phyloP scores from a whole-genome alignment of 2,888 invertebrate genomes.

The Mimumesa dahlbomi region DNA sequence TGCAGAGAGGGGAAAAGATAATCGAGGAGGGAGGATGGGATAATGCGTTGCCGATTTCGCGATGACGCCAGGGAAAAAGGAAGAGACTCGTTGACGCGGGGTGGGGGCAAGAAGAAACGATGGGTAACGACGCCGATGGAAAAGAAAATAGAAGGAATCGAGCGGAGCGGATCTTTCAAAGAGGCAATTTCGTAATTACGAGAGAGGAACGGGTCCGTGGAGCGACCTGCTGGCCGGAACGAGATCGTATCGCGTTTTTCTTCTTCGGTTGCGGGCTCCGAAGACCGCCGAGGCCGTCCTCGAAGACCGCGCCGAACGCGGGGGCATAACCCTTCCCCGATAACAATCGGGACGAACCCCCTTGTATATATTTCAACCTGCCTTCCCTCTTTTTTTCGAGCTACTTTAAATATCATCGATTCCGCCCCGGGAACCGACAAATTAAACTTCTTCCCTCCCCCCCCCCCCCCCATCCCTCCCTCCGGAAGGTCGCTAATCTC shows the following conservation, averaged over 20 bases:
- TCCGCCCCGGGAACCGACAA: background rate
- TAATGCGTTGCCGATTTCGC: constrained; percentile 70
- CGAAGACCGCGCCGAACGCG: constrained; percentile 48
- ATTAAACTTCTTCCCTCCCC: no score
- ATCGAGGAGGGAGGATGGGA: constrained; percentile 49
- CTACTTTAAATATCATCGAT: constrained; percentile 48
- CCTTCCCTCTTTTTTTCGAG: constrained; percentile 37
- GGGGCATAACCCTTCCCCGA: constrained; percentile 62
- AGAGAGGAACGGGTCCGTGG: constrained; percentile 68
- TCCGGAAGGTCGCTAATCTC: background rate
- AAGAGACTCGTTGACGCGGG: constrained; percentile 39
- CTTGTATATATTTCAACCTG: constrained; percentile 52
- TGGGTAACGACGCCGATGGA: constrained; percentile 58
- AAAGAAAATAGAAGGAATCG: constrained; percentile 65
- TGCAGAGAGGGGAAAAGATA: constrained; percentile 5
- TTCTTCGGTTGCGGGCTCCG: constrained; percentile 57
- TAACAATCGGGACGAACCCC: constrained; percentile 55
- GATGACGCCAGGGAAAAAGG: constrained; percentile 63
- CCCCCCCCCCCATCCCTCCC: no score
- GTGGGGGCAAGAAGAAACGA: constrained; percentile 44
- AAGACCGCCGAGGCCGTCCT: no score
- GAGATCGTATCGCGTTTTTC: constrained; percentile 74
- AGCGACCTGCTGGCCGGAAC: constrained; percentile 72
- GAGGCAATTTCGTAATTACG: constrained; percentile 79
- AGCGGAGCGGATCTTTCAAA: constrained; percentile 76